Percentiles rank a stretch among this genome's conserved stretches.
Evolutionary conservation across 2,888 invertebrate species (phyloP).

Genomic region (Teleiodes luculella): DNA sequence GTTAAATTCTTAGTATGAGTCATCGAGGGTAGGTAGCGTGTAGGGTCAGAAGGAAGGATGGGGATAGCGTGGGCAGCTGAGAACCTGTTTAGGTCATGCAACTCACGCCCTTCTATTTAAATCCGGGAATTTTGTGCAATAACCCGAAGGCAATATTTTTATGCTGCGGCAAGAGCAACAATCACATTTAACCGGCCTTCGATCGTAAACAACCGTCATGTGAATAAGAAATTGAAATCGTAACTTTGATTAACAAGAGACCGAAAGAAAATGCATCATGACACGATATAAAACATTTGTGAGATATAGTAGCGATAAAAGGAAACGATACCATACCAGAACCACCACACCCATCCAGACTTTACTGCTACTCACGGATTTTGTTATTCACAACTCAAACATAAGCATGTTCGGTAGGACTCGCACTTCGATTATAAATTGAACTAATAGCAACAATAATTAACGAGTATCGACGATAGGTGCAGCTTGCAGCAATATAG

Average conservation of each 20-base stretch:
- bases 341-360: no score
- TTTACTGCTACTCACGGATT: no score
- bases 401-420: no score
- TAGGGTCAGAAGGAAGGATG: slow-evolving; percentile 52
- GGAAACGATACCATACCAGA: no score
- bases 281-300: no score
- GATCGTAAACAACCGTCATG: slow-evolving; percentile 26
- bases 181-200: slow-evolving; percentile 43
- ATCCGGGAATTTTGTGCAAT: slow-evolving; percentile 57
- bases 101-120: slow-evolving; percentile 68
- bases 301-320: neutral
- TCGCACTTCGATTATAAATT: neutral
- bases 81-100: slow-evolving; percentile 74
- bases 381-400: no score
- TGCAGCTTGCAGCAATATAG: slow-evolving; percentile 30
- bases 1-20: slow-evolving; percentile 38
- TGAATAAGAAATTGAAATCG: neutral
- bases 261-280: no score
- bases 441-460: slow-evolving; percentile 24
- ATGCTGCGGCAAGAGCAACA: slow-evolving; percentile 28
- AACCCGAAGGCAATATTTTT: slow-evolving; percentile 40
- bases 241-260: neutral
- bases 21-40: slow-evolving; percentile 48
- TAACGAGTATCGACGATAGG: slow-evolving; percentile 23
- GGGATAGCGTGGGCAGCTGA: slow-evolving; percentile 57